Evolutionary conservation across 2,888 invertebrate genomes (phyloP), one percentile per base, ranked within the genome.

Genomic region (Ecliptopera silaceata): DNA sequence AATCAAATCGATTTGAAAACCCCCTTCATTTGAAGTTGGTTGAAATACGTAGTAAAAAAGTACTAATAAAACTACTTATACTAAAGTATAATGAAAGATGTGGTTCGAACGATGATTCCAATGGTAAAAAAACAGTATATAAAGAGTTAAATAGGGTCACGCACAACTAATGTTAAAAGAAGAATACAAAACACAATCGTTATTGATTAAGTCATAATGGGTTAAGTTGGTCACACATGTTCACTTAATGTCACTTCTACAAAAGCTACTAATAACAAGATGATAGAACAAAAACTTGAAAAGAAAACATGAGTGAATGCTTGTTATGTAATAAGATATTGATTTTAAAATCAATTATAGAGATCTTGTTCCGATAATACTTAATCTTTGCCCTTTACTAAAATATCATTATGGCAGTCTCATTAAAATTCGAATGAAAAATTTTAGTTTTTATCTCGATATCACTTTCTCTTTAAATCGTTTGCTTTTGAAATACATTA

Each of bases 391-490:
- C 61, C 66, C 53, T 67, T 54, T 62, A 69, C 71, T 68, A 71
- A 72, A 70, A 73, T 69, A 73, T 69, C 71, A 68, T 74, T 69
- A 75, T 66, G n/a, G 62, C 69, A 70, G 73, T 72, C 84, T 80
- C 77, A 82, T 84, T 85, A 82, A 67, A 69, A 70, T 63, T 60
- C 48, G 65, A 75, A 72, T 79, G 74, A 79, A 80, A 80, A 78
- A 77, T 74, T 72, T 74, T 70, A 69, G 68, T 64, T 68, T 57
- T 61, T 66, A 54, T 60, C 66, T 68, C 63, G 61, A 69, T 57
- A n/a, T 67, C 63, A 75, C 83, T 84, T 84, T 83, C 83, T 72
- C 80, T 72, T 69, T 65, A 74, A 75, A 74, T 74, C 68, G 71
- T 65, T 72, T 66, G 66, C 59, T 51, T 44, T 58, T 57, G 53